phyloP scores from a whole-genome alignment of 2,888 invertebrate genomes.

The Andrena marginata region DNA sequence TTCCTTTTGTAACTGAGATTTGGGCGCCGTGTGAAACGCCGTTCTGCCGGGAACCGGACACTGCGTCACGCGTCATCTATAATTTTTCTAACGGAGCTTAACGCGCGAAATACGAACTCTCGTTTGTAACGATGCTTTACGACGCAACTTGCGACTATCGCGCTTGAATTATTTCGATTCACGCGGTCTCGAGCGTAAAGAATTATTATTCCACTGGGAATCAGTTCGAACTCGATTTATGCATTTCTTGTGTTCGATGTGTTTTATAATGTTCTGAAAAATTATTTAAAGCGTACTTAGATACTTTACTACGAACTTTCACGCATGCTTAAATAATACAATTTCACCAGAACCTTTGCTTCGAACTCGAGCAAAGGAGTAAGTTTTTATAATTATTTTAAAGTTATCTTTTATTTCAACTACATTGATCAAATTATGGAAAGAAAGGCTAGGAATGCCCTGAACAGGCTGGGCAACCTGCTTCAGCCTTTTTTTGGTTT shows the following conservation, averaged over 20 bases:
- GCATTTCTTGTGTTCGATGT: slow-evolving; percentile 34
- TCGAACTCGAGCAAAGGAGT: neutral
- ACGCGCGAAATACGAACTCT: slow-evolving; percentile 45
- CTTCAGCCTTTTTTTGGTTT: slow-evolving; percentile 6
- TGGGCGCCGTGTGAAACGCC: slow-evolving; percentile 79
- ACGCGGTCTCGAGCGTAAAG: neutral
- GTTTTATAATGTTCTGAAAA: slow-evolving; percentile 11
- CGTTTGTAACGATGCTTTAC: slow-evolving; percentile 16
- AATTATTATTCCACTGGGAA: slow-evolving; percentile 35
- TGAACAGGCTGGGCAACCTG: slow-evolving; percentile 15
- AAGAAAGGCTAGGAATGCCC: neutral
- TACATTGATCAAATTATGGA: slow-evolving; percentile 19
- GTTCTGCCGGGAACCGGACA: slow-evolving; percentile 69
- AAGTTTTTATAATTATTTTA: slow-evolving; percentile 13
- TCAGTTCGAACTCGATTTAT: slow-evolving; percentile 13
- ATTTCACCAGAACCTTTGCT: neutral
- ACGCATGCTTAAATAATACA: neutral
- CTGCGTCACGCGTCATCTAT: slow-evolving; percentile 54
- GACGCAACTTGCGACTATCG: slow-evolving; percentile 4
- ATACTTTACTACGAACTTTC: slow-evolving; percentile 10
- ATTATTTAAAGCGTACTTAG: slow-evolving; percentile 37
- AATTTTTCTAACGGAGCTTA: slow-evolving; percentile 25
- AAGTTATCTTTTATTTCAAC: neutral
- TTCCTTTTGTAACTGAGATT: slow-evolving; percentile 84
- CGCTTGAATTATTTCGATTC: slow-evolving; percentile 10